Base-by-base conservation (phyloP, 2,888 invertebrate species). In the Campoplex nolae region DNA sequence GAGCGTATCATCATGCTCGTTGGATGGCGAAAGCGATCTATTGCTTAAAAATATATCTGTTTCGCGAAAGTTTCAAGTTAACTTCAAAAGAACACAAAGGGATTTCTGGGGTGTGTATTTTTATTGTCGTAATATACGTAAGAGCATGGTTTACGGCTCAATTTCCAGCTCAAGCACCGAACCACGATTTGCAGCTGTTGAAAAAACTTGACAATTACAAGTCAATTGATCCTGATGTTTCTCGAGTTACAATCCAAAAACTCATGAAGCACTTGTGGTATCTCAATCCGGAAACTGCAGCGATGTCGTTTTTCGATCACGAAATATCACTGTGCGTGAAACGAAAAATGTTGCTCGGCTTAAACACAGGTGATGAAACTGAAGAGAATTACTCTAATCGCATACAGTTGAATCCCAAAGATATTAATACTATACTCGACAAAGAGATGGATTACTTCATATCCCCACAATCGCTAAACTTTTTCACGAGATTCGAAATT, bases 11-110 rank as follows among this genome's bases (percentile, higher is more conserved):
- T 62, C 86, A 85, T 56, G 85, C 85, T 54, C 76, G 87, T 38
- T 87, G 85, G 85, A 85, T 87, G 79, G 23, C 85, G 7, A 85
- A 85, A 58, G 84, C 86, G 18, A 80, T 88, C 8, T 84, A 88
- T 81, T 84, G 67, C 45, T 58, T 86, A 45, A 88, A 88, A 68
- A 88, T 86, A n/a, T 86, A 79, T 83, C 70, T 85, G 51, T 86
- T 87, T 70, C 58, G 77, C 16, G 76, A 80, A 58, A 51, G 65
- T 68, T 84, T 87, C 23, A 77, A 73, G 38, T 45, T 87, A 35
- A 81, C 73, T 54, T 1, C 76, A n/a, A 62, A 56, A 65, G 81
- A 81, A 81, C 23, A 67, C 2, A 78, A 84, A 45, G 77, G 70
- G 18, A 67, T 84, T 45, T 16, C 56, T 28, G 87, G 48, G 56